These are phyloP conservation scores for Monarcha castaneiventris DNA, from an alignment of 2,113 vertebrate species.

Conservation along the genomic window DNA sequence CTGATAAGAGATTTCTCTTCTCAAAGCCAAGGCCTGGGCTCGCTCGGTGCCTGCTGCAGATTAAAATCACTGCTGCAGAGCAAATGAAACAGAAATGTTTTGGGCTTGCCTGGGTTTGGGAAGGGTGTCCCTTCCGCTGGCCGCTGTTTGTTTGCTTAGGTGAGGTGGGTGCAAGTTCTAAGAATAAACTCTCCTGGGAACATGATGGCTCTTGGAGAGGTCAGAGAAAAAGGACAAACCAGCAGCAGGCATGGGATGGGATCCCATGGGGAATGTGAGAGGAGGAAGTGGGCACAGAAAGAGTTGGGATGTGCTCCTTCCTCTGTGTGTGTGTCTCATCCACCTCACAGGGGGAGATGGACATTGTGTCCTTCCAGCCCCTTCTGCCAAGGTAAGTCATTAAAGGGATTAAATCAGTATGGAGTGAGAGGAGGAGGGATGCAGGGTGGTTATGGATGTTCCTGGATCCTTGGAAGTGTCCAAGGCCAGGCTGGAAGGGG, in stretches of 20 bases:
- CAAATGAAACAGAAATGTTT: background rate
- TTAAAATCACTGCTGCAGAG: background rate
- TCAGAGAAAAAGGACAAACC: background rate
- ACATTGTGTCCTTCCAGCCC: background rate
- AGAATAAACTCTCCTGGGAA: background rate
- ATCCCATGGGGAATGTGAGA: background rate
- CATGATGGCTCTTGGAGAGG: fast-evolving
- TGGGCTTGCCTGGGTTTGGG: background rate
- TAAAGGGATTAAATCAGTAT: background rate
- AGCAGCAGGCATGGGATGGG: background rate
- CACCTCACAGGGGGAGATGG: background rate
- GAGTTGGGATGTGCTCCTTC: background rate
- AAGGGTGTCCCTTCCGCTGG: background rate
- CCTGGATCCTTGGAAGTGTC: background rate
- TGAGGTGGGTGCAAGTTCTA: background rate
- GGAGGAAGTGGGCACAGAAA: background rate
- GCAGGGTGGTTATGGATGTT: background rate
- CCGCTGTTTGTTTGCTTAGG: background rate
- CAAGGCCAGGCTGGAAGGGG: fast-evolving
- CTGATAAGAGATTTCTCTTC: background rate
- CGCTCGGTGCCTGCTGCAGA: background rate
- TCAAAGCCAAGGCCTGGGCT: background rate
- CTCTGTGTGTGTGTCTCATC: fast-evolving
- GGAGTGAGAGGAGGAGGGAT: background rate
- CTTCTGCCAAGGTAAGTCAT: background rate